Percentiles rank a stretch among this genome's conserved stretches.
Evolutionary conservation across 2,888 invertebrate genomes (phyloP).

Genomic region (Argynnis bischoffii): DNA sequence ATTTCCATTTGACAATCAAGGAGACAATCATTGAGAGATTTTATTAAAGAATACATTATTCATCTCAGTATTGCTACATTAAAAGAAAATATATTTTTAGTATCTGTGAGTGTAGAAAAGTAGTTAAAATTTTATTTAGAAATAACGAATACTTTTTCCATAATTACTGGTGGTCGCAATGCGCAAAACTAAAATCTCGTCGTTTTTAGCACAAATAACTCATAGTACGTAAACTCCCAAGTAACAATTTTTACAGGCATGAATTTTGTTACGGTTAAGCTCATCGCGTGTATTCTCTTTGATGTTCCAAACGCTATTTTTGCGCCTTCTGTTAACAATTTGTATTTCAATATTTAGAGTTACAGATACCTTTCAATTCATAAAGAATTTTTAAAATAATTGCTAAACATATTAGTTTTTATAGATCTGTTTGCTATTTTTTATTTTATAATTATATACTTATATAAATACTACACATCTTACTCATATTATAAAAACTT

Average conservation of each 20-base stretch:
- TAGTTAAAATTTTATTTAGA: background rate
- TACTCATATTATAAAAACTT: too few species aligned
- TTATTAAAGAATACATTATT: background rate
- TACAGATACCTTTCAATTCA: constrained; percentile 20
- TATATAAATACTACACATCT: too few species aligned
- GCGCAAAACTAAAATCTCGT: constrained; percentile 17
- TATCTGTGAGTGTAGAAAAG: background rate
- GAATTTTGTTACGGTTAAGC: constrained; percentile 50
- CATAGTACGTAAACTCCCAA: constrained; percentile 41
- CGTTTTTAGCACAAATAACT: constrained; percentile 43
- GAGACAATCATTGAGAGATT: background rate
- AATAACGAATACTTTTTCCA: background rate
- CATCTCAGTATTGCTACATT: too few species aligned
- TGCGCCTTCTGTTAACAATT: constrained; percentile 33
- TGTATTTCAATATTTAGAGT: constrained; percentile 24
- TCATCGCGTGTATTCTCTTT: constrained; percentile 45
- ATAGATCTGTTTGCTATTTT: constrained; percentile 3
- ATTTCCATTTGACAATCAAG: constrained; percentile 12
- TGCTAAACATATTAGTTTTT: background rate
- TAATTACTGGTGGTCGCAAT: constrained; percentile 20
- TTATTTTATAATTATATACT: background rate
- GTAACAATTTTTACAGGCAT: constrained; percentile 37
- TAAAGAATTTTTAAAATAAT: constrained; percentile 10
- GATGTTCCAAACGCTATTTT: constrained; percentile 46
- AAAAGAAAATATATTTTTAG: background rate